phyloP scores from a whole-genome alignment of 2,797 vertebrate genomes.

The Botia kubotai region DNA sequence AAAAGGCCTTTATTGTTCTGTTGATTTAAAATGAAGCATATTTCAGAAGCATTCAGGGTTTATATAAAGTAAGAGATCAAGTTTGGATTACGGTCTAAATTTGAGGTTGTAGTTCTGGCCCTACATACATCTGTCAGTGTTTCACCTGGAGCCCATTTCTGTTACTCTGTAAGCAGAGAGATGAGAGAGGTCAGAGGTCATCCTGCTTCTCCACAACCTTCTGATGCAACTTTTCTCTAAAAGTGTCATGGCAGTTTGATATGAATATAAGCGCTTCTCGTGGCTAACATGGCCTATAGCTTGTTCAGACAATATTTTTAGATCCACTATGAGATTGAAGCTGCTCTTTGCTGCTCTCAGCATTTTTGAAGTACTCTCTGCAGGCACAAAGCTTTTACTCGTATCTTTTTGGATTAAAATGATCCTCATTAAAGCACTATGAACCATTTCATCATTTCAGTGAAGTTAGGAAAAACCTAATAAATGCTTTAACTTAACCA shows the following conservation, averaged over 20 bases:
- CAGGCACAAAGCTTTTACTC: slow-evolving; percentile 72
- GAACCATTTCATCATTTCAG: slow-evolving; percentile 65
- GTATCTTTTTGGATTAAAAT: slow-evolving; percentile 72
- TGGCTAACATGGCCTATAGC: slow-evolving; percentile 50
- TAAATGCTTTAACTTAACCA: background rate
- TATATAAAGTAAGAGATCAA: background rate
- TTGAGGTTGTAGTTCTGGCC: background rate
- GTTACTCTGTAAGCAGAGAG: slow-evolving; percentile 7
- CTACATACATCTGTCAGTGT: slow-evolving; percentile 18
- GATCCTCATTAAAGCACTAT: slow-evolving; percentile 73
- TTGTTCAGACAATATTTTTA: slow-evolving; percentile 69
- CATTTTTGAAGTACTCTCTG: slow-evolving; percentile 76
- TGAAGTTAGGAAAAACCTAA: slow-evolving; percentile 40
- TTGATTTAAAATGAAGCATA: background rate
- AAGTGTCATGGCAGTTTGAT: slow-evolving; percentile 31
- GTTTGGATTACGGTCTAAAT: slow-evolving; percentile 1
- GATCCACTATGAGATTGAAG: slow-evolving; percentile 54
- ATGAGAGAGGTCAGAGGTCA: slow-evolving; percentile 40
- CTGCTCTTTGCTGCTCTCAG: slow-evolving; percentile 57
- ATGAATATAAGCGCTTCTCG: slow-evolving; percentile 39
- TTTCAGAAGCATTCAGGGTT: slow-evolving; percentile 1
- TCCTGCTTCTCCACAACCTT: slow-evolving; percentile 45
- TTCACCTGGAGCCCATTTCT: slow-evolving; percentile 27
- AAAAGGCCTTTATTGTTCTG: background rate
- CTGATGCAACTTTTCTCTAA: slow-evolving; percentile 55